Base-by-base conservation (phyloP, 2,113 vertebrate species). In the Ibidorhyncha struthersii region DNA sequence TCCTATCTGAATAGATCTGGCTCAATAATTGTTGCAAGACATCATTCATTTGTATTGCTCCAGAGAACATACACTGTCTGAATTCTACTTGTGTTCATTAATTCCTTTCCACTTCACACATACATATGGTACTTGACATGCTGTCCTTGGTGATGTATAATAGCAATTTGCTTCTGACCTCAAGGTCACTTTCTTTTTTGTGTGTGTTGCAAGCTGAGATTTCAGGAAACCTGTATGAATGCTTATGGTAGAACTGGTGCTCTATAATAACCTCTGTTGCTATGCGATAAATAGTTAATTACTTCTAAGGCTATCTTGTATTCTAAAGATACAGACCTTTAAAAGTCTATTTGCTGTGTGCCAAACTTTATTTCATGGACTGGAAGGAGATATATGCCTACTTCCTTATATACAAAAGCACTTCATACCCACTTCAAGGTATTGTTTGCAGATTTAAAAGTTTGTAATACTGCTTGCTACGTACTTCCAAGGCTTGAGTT, bases 101-200 rank as follows among this genome's bases (percentile, higher is more conserved):
- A 72, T 91, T 96, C 72, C 55, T 90, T 94, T 93, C 93, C 55
- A 74, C 72, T 96, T 93, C 91, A 94, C 69, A 86, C 52, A 88
- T 92, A 97, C 96, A 82, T 92, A 82, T 20, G 43, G 85, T 87
- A 71, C 89, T 96, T 84, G 89, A 91, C 91, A 86, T 65, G 58
- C 72, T 89, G 91, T 86, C 69, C 90, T 92, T 89, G 86, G 78
- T 96, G 91, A 94, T 94, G 82, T 86, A 96, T 50, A 94, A 82
- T 19, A 53, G 83, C 82, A 96, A 88, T 94, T 90, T 89, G 12
- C 78, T 82, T 85, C 89, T 94, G 87, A 97, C 89, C 89, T 78
- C 62, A 38, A 77, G 55, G 81, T 94, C 41, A 8, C 36, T 80
- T 93, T 92, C 53, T 56, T 82, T 86, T 91, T 80, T 59, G 50